phyloP scores from a whole-genome alignment of 2,888 invertebrate genomes.

The Machimus atricapillus region DNA sequence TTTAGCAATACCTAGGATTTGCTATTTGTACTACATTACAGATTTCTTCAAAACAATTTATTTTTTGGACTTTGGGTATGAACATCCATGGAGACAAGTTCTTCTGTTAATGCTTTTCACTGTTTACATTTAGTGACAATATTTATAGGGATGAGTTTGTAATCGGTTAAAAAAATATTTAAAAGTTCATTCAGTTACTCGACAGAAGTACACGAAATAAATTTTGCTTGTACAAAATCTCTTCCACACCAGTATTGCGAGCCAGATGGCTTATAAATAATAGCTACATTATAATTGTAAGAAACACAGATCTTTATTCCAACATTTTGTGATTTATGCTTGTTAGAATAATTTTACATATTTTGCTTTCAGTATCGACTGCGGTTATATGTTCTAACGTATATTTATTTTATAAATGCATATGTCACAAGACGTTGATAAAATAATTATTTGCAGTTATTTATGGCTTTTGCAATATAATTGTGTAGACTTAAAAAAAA shows the following conservation, averaged over 20 bases:
- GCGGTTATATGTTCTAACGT: neutral
- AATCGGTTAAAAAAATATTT: neutral
- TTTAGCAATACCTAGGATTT: neutral
- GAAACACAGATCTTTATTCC: conserved; percentile 1
- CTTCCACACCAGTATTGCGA: neutral
- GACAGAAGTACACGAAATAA: neutral
- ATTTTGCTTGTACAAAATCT: neutral
- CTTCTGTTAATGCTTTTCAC: neutral
- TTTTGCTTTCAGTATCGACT: neutral
- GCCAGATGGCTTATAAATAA: neutral
- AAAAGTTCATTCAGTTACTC: neutral
- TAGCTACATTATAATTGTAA: neutral
- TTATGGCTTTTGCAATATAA: conserved; percentile 1
- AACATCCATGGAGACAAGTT: neutral
- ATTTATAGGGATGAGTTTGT: neutral
- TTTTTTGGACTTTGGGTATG: neutral
- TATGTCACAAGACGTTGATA: neutral
- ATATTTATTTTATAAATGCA: neutral
- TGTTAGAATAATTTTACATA: neutral
- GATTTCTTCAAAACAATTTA: neutral
- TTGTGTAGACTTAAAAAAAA: neutral
- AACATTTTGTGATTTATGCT: conserved; percentile 18
- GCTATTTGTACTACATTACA: neutral
- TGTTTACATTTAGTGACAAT: neutral
- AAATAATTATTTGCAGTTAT: neutral